Base-by-base conservation (phyloP, 2,888 invertebrate species). In the Cryptosula pallasiana region DNA sequence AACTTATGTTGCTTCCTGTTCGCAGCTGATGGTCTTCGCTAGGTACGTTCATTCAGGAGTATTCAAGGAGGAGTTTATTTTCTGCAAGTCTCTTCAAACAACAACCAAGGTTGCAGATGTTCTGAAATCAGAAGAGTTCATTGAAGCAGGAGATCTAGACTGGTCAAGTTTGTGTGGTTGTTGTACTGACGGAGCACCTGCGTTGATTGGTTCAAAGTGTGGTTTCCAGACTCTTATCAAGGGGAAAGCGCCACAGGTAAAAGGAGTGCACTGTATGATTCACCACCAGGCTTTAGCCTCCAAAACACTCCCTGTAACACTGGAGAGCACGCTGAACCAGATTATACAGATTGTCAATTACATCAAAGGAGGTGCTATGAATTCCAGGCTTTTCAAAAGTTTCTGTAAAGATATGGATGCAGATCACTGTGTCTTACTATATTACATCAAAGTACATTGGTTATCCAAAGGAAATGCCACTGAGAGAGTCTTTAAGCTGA, bases 1-100 rank as follows among this genome's bases (percentile, higher is more conserved):
- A 35, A 72, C 72, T 13, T 73, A 72, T 36, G 69, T 69, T 35
- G 69, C 69, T 25, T 25, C n/a, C 69, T 69, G 69, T 32, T 58
- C 58, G 16, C 69, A 69, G 34, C 29, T 69, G 29, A 35, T 69
- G 34, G 69, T 69, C 27, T 69, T 25, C 69, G 69, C 29, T 35
- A 69, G 69, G 35, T 69, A 69, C 16, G 29, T 69, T 34, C 23
- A 69, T n/a, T 23, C 25, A 5, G n/a, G 58, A 9, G 58, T 25
- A n/a, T 13, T 34, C 27, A 35, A 69, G 29, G 35, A 69, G n/a
- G 69, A 69, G 69, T 69, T 69, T 69, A 5, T 69, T 69, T 32
- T 69, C 29, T 69, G 69, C 34, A 69, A 34, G 9, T 29, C 69
- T 13, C 69, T 69, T 34, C 25, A 69, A 69, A 69, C 69, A 35